These are phyloP conservation scores for Chirona hameri DNA, from an alignment of 2,888 invertebrate genomes.

Conservation along the genomic window DNA sequence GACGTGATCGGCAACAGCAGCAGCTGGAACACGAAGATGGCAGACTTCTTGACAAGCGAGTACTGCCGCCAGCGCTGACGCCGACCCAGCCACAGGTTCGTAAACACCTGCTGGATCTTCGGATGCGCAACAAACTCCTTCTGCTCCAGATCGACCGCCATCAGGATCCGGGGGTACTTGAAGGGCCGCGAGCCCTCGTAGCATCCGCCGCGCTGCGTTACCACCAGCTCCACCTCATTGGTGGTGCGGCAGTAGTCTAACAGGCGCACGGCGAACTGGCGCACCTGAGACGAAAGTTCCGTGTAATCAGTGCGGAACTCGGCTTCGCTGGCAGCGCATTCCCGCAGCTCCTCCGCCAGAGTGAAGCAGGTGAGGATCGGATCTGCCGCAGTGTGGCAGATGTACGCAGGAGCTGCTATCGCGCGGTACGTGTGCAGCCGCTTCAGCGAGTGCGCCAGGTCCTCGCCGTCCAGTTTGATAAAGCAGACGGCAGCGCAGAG, in stretches of 20 bases:
- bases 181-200: conserved; percentile 12
- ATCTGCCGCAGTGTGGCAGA: conserved; percentile 31
- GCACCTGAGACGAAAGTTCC: conserved; percentile 7
- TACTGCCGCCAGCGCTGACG: conserved; percentile 1
- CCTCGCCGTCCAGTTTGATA: conserved; percentile 23
- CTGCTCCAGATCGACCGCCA: conserved; percentile 59
- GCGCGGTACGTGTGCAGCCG: conserved; percentile 28
- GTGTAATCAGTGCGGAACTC: conserved; percentile 31
- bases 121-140: conserved; percentile 72
- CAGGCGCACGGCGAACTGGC: conserved; percentile 31
- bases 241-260: conserved; percentile 33
- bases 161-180: conserved; percentile 25
- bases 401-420: conserved; percentile 32
- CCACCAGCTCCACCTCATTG: conserved; percentile 30
- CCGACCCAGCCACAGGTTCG: conserved; percentile 30
- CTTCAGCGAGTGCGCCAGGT: conserved; percentile 29
- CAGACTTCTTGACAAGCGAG: background rate
- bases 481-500: conserved; percentile 27
- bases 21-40: background rate
- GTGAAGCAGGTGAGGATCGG: conserved; percentile 31
- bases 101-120: conserved; percentile 62
- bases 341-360: conserved; percentile 4
- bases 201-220: background rate
- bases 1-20: background rate
- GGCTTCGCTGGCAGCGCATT: conserved; percentile 26